Base-by-base conservation (phyloP, 2,888 invertebrate species). In the Limnephilus auricula region DNA sequence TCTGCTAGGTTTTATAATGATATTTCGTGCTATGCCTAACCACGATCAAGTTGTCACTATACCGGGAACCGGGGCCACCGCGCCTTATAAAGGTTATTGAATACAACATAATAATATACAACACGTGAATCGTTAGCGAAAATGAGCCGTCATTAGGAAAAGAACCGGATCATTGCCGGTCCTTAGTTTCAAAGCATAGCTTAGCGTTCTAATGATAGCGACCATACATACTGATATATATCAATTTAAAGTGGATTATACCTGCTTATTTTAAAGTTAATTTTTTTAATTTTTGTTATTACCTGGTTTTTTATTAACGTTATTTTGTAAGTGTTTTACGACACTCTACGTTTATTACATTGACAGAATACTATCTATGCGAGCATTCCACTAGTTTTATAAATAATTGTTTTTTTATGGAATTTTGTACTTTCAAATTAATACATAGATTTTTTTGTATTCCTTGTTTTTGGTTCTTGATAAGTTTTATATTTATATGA, bases 51-150 rank as follows among this genome's bases (percentile, higher is more conserved):
- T 87, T 34, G 87, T 65, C 34, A 88, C 78, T 34, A 25, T 9
- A 83, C 83, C 25, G n/a, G 25, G 83, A 78, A 88, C 31, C 65
- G 34, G n/a, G 87, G 37, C 15, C 37, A 37, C 83, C 34, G 37
- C 32, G n/a, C 32, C 32, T 78, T 85, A n/a, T 78, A 88, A 88
- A 88, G 87, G 87, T 88, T 88, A 88, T 78, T 34, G 78, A 78
- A 78, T 65, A 65, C 25, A 65, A 25, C 65, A 65, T 65, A 65
- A 65, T 65, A 65, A 65, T 65, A 65, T 65, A 65, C 65, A 9
- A 79, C 87, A 78, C 87, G 37, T 37, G 87, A 78, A 85, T 83
- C 25, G 83, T 25, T 83, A 83, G 37, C 18, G 83, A n/a, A 65
- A 65, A 65, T 65, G 65, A 65, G 65, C 9, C 50, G n/a, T 65